Evolutionary conservation across 2,888 invertebrate genomes (phyloP).

Genomic region (Sceliomorpha sp.): DNA sequence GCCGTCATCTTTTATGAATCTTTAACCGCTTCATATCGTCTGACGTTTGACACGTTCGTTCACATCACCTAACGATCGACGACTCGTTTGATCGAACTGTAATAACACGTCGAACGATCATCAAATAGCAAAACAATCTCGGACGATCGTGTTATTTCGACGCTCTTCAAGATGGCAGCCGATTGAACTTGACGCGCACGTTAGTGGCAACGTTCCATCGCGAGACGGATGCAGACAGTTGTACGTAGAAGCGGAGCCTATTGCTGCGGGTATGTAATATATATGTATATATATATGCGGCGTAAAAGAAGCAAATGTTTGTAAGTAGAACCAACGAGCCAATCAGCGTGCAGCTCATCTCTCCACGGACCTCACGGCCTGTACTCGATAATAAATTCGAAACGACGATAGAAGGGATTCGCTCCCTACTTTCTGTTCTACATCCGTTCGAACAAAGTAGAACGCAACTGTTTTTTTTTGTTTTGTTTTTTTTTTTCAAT

Average conservation of each 20-base stretch:
- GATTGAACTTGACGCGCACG: conserved; percentile 7
- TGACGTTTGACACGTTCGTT: too few species aligned
- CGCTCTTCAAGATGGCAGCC: conserved; percentile 1
- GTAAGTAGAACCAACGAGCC: conserved; percentile 79
- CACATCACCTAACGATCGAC: too few species aligned
- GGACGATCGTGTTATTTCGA: background rate
- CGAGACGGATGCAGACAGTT: conserved; percentile 77
- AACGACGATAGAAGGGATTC: conserved; percentile 62
- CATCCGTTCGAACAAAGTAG: too few species aligned
- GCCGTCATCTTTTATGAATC: too few species aligned
- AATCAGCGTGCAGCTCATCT: conserved; percentile 78
- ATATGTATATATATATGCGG: too few species aligned
- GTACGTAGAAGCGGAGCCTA: conserved; percentile 73
- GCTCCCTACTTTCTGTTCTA: too few species aligned
- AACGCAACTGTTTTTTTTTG: too few species aligned
- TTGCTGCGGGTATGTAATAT: conserved; percentile 71
- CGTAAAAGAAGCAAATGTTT: conserved; percentile 77
- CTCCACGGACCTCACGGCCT: conserved; percentile 69
- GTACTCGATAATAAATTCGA: conserved; percentile 63
- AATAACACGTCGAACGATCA: too few species aligned
- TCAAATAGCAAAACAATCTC: too few species aligned
- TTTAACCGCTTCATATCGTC: too few species aligned
- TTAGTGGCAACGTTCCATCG: conserved; percentile 66
- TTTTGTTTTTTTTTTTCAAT: too few species aligned
- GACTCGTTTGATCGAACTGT: too few species aligned